A percentile compares a stretch with the other conserved stretches of the same genome.
Evolutionary conservation across 1,140 invertebrate species (phyloP).

Genomic region (Pseudobourletiella spinata): DNA sequence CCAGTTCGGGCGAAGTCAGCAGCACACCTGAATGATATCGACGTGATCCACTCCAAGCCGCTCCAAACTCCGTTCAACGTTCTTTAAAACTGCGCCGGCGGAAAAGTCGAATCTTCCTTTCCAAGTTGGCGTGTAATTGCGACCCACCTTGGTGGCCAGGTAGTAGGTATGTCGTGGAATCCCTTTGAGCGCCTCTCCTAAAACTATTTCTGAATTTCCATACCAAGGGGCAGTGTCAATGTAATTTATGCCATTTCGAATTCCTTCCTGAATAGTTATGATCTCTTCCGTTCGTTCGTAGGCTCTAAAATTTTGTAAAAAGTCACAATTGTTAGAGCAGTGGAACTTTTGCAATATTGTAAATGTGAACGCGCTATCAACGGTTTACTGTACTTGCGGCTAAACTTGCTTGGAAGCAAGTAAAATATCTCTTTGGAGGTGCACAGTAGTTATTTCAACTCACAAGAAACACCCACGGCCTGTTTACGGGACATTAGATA

Average conservation of each 20-base stretch:
- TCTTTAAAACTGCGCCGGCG: constrained; percentile 57
- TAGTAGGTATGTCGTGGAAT: constrained; percentile 76
- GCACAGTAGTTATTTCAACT: too few relatives aligned
- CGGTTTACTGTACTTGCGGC: too few relatives aligned
- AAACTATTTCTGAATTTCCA: constrained; percentile 63
- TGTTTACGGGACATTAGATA: too few relatives aligned
- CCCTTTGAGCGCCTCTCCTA: constrained; percentile 72
- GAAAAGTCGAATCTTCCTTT: constrained; percentile 81
- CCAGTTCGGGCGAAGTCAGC: too few relatives aligned
- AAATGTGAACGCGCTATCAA: too few relatives aligned
- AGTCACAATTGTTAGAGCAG: background rate
- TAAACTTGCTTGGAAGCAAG: too few relatives aligned
- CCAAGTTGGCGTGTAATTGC: constrained; percentile 60
- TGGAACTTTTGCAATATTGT: too few relatives aligned
- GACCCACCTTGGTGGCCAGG: constrained; percentile 80
- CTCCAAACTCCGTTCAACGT: constrained; percentile 67
- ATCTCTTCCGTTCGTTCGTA: constrained; percentile 48
- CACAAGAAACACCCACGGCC: too few relatives aligned
- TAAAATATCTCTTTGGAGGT: too few relatives aligned
- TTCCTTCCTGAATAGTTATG: constrained; percentile 55
- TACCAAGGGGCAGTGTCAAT: constrained; percentile 58
- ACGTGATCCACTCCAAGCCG: constrained; percentile 69
- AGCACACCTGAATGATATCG: constrained; percentile 81
- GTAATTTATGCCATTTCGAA: constrained; percentile 77
- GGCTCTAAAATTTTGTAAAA: background rate